Conservation (phyloP, 2,888 invertebrate species). For the Gymnoscelis rufifasciata region DNA sequence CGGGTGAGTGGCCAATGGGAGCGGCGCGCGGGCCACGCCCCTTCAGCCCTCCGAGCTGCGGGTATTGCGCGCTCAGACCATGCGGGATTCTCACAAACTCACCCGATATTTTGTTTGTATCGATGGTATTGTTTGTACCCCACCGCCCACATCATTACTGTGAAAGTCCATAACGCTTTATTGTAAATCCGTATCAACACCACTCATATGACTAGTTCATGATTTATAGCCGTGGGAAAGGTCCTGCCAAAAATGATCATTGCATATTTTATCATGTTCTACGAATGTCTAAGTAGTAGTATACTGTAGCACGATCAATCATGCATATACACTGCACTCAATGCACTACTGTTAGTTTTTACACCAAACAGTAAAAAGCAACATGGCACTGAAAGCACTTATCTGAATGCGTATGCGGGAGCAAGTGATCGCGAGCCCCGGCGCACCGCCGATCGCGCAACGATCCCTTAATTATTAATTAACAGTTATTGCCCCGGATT, state of each 20-base stretch:
- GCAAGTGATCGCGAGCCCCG: conserved; percentile 33
- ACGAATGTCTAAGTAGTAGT: neutral
- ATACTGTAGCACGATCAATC: no score
- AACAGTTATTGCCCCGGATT: conserved; percentile 70
- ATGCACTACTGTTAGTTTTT: neutral
- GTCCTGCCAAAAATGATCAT: conserved; percentile 10
- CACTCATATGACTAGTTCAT: conserved; percentile 63
- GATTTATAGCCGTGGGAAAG: conserved; percentile 76
- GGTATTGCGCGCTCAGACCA: conserved; percentile 37
- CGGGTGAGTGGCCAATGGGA: conserved; percentile 47
- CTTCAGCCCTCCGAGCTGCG: conserved; percentile 19
- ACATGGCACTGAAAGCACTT: neutral
- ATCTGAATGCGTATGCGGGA: conserved; percentile 11
- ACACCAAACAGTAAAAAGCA: no score
- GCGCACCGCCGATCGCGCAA: conserved; percentile 57
- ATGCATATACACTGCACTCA: no score
- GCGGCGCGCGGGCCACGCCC: conserved; percentile 45
- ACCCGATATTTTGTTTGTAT: conserved; percentile 64
- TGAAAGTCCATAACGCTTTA: conserved; percentile 66
- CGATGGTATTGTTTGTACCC: conserved; percentile 57
- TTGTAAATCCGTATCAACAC: conserved; percentile 74
- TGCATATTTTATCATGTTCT: neutral
- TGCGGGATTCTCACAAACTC: conserved; percentile 76
- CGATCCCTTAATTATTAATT: conserved; percentile 74
- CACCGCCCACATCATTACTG: conserved; percentile 76